Base-by-base conservation (phyloP, 1,140 invertebrate genomes). In the Scaptomyza montana region DNA sequence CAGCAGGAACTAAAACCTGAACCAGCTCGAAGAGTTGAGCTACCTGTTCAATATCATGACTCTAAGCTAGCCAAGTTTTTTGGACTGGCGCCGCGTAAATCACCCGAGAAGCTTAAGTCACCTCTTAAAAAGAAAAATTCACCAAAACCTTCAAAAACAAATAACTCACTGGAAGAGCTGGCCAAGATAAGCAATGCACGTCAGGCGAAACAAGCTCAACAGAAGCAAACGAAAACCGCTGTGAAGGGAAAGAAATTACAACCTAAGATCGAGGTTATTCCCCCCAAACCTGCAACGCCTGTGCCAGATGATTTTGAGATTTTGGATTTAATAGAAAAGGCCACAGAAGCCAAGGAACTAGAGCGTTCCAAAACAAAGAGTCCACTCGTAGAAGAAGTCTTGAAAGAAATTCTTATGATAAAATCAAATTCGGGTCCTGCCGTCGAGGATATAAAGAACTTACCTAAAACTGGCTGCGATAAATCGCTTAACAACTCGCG, bases 1-100 rank as follows among this genome's bases (percentile, higher is more conserved):
- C 47, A 64, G 45, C 41, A n/a, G 12, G 51, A 78, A 41, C 5
- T n/a, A 5, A 64, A 63, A 39, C 47, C 53, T 1, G 74, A 51
- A 30, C 49, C 53, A 2, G 60, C 67, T 46, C 51, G 70, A 6
- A 4, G 57, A 0, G 50, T 53, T 21, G 66, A 84, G 39, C 45
- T 78, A 6, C 77, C 85, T 0, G 77, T 89, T 33, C 80, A 86
- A 39, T 86, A 89, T 65, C 82, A 72, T n/a, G 82, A 91, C 12
- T 90, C 90, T 0, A 91, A 91, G 57, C 16, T 90, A 10, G 77
- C 90, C 33, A 91, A 91, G 28, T 91, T 90, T 65, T 91, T 91
- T 60, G 90, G 90, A 3, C n/a, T 91, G 0, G 9, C 33, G 0
- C 0, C 73, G 0, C 68, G 85, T 1, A 90, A 89, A 12, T 89